Evolutionary conservation across 2,888 invertebrate species (phyloP), one percentile per base, ranked within the genome.

Genomic region (Flexamia atlantica): DNA sequence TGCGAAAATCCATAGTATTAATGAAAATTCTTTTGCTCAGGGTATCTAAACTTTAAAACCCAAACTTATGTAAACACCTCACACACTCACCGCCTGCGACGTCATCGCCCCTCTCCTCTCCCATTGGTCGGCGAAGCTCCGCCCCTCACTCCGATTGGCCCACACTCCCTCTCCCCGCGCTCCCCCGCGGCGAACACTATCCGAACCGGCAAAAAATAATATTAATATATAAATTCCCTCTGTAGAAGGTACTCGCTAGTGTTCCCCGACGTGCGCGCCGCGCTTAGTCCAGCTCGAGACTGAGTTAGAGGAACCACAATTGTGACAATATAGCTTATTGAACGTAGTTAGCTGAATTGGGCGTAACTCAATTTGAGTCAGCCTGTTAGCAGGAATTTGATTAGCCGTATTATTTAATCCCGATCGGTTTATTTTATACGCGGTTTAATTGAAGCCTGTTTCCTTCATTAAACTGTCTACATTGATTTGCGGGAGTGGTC

Each of bases 281-380:
- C 53, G 25, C 30, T 42, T 50, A 72, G 70, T 25, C 70, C 57
- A 4, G 53, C 30, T 68, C 82, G 1, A 20, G 64, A 74, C 82
- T 82, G 72, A 82, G 74, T 82, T 82, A 74, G 64, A 64, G 82
- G 57, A 68, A 72, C 82, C 70, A 82, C 82, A 83, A 83, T 83
- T 83, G 82, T 83, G 82, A 81, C 84, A 84, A 84, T 81, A 72
- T 81, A 68, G 81, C 74, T 81, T 84, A 84, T 81, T 84, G 84
- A 84, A 80, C 68, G 50, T 72, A 84, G 84, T 84, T 83, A 83
- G 64, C 80, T 84, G 84, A 81, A 84, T 84, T 84, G 80, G 81
- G 72, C 68, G 72, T 84, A 80, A 84, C 80, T 84, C 81, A 84
- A 84, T 80, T 84, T 84, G 81, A 84, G 84, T 81, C 81, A 64